These are phyloP conservation scores for Stichodactyla helianthus DNA, from an alignment of 64 coral and sea anemone genomes.

Conservation along the genomic window DNA sequence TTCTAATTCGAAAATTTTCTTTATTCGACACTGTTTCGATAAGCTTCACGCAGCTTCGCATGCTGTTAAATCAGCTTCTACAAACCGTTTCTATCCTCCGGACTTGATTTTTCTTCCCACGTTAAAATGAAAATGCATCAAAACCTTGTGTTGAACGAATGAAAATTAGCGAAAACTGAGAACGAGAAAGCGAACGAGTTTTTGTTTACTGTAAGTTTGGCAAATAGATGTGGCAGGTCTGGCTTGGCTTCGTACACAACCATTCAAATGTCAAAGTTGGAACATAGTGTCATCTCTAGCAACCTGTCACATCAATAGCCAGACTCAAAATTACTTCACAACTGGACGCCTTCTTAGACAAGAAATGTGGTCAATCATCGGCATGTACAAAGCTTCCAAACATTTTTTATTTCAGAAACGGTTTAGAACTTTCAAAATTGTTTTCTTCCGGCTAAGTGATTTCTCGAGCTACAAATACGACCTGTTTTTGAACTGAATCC, in stretches of 20 bases:
- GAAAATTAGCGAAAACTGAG: neutral
- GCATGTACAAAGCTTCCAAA: neutral
- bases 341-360: neutral
- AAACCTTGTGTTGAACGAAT: neutral
- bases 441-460: neutral
- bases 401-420: neutral
- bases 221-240: neutral
- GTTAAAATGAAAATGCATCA: neutral
- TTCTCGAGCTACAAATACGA: neutral
- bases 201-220: no score
- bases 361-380: neutral
- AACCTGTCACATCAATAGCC: neutral
- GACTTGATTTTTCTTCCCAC: neutral
- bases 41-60: neutral
- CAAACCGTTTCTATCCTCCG: neutral
- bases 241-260: neutral
- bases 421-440: no score
- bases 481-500: neutral
- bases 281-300: neutral
- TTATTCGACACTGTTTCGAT: neutral
- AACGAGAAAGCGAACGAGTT: neutral
- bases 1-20: neutral
- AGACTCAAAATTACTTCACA: neutral
- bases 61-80: neutral
- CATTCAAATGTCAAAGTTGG: conserved; percentile 3